Percentiles rank a stretch among this genome's conserved stretches.
Conservation (phyloP, 2,797 vertebrate genomes). For the Neosilurus mollespiculum region DNA sequence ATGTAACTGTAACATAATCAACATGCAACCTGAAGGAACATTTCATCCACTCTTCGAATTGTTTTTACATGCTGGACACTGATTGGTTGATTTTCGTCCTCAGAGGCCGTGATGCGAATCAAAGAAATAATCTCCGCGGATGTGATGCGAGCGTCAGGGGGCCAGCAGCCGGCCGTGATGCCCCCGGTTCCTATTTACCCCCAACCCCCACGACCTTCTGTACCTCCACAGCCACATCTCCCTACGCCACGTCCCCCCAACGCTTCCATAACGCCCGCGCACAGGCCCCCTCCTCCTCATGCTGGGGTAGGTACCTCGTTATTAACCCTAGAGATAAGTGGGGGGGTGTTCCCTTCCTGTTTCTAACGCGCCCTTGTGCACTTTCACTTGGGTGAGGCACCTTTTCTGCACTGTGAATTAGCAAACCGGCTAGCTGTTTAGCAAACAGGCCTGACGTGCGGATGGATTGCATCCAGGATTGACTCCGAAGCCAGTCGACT, state of each 20-base stretch:
- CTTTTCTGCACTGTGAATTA: background rate
- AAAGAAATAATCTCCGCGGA: constrained; percentile 80
- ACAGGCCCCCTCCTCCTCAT: constrained; percentile 73
- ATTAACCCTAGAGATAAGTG: constrained; percentile 10
- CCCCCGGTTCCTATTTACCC: constrained; percentile 75
- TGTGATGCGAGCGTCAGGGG: constrained; percentile 69
- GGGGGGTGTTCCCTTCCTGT: constrained; percentile 4
- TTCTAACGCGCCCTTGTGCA: background rate
- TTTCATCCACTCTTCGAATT: too few relatives aligned
- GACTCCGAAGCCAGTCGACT: background rate
- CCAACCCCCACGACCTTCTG: constrained; percentile 68
- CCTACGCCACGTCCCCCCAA: constrained; percentile 59
- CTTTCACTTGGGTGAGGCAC: background rate
- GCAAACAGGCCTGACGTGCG: background rate
- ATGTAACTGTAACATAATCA: background rate
- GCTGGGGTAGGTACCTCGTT: constrained; percentile 68
- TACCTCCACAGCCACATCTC: constrained; percentile 40
- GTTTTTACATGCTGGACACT: too few relatives aligned
- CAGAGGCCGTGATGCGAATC: constrained; percentile 77
- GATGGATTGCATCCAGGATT: background rate
- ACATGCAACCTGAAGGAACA: background rate
- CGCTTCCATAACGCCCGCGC: constrained; percentile 59
- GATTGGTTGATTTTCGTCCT: constrained; percentile 30
- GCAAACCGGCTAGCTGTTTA: background rate
- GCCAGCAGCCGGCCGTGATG: constrained; percentile 68